These are phyloP conservation scores for Antheraea assamensis DNA, from an alignment of 2,888 invertebrate genomes.

Conservation along the genomic window DNA sequence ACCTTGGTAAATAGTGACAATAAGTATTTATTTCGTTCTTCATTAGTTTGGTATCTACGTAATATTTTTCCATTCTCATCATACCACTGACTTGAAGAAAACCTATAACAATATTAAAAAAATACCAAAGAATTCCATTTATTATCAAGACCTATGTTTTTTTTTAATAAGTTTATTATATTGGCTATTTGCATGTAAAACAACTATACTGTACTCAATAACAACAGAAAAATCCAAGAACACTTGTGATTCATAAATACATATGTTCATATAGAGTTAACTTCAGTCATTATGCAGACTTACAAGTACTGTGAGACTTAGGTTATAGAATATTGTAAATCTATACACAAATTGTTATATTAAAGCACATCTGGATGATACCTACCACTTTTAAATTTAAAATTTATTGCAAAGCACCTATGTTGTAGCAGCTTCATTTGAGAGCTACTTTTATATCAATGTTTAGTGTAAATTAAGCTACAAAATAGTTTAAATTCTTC, in stretches of 20 bases:
- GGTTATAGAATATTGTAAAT: too few species aligned
- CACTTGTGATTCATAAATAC: not conserved
- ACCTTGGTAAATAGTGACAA: constrained; percentile 72
- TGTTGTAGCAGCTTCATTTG: too few species aligned
- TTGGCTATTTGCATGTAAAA: not conserved
- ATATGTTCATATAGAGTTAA: not conserved
- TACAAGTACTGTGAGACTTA: too few species aligned
- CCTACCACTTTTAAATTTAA: too few species aligned
- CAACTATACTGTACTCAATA: not conserved
- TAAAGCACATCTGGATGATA: too few species aligned
- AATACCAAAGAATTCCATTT: not conserved
- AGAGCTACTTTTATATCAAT: too few species aligned
- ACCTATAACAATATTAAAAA: constrained; percentile 70
- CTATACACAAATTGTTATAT: too few species aligned
- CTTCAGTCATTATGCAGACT: too few species aligned
- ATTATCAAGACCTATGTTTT: not conserved
- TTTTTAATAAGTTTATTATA: not conserved
- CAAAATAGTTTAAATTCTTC: too few species aligned
- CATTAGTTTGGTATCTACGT: constrained; percentile 77
- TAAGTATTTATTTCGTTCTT: constrained; percentile 75
- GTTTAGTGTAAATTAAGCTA: too few species aligned
- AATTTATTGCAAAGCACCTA: too few species aligned
- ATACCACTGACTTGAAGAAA: constrained; percentile 91
- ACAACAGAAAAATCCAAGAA: too few species aligned
- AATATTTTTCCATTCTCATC: constrained; percentile 89